Evolutionary conservation across 2,888 invertebrate species (phyloP).

Genomic region (Liodrosophila aerea): DNA sequence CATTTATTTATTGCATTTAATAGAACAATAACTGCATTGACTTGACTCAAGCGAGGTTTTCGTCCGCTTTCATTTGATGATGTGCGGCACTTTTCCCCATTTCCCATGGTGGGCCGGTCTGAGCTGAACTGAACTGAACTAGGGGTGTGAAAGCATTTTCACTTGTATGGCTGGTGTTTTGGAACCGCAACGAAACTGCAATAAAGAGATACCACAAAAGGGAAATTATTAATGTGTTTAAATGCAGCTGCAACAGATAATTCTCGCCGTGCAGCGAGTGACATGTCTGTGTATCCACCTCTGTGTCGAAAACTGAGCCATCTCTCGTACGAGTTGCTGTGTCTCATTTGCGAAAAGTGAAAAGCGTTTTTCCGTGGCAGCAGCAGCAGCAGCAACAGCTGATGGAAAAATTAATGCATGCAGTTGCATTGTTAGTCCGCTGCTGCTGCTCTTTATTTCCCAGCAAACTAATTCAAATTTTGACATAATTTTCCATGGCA

Average conservation of each 20-base stretch:
- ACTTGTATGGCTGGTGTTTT: too few relatives aligned
- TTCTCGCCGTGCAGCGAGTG: slow-evolving; percentile 32
- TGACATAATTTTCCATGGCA: slow-evolving; percentile 69
- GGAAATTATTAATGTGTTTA: slow-evolving; percentile 32
- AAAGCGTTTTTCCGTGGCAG: slow-evolving; percentile 59
- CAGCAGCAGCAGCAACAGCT: slow-evolving; percentile 39
- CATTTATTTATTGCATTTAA: too few relatives aligned
- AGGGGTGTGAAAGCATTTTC: too few relatives aligned
- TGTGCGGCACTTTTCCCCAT: too few relatives aligned
- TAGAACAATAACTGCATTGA: too few relatives aligned
- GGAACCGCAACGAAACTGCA: too few relatives aligned
- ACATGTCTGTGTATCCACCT: slow-evolving; percentile 28
- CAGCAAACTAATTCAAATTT: slow-evolving; percentile 68
- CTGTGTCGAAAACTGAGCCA: slow-evolving; percentile 22
- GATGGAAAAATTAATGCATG: slow-evolving; percentile 68
- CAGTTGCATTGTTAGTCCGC: slow-evolving; percentile 40
- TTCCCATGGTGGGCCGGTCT: too few relatives aligned
- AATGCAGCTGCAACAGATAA: slow-evolving; percentile 4
- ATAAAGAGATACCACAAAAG: slow-evolving; percentile 46
- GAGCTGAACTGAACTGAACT: too few relatives aligned
- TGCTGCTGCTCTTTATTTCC: slow-evolving; percentile 27
- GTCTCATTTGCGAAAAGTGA: slow-evolving; percentile 64
- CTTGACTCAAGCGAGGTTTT: too few relatives aligned
- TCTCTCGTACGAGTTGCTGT: too few relatives aligned
- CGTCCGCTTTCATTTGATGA: too few relatives aligned